These are phyloP conservation scores for Neoniphon sammara DNA, from an alignment of 2,797 vertebrate species.

Conservation along the genomic window DNA sequence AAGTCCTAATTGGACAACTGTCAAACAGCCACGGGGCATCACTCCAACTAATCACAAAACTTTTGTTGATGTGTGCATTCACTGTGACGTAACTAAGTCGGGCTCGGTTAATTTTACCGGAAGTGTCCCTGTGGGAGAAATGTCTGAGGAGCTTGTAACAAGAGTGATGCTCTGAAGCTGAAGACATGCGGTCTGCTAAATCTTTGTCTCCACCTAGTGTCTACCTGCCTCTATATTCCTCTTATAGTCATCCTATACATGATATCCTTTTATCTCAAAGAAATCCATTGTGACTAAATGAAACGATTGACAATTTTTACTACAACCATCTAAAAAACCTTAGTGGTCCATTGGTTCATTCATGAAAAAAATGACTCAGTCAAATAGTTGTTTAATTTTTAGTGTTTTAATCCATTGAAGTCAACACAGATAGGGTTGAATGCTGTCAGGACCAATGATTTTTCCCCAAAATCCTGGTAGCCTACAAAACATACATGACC, in stretches of 20 bases:
- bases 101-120: slow-evolving; percentile 43
- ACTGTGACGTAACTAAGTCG: slow-evolving; percentile 35
- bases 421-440: slow-evolving; percentile 79
- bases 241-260: no score
- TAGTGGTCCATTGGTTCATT: not conserved
- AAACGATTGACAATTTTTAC: no score
- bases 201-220: slow-evolving; percentile 74
- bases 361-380: slow-evolving; percentile 20
- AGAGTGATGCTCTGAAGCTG: not conserved
- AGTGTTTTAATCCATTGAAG: slow-evolving; percentile 81
- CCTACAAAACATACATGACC: slow-evolving; percentile 79
- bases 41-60: slow-evolving; percentile 42
- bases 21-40: slow-evolving; percentile 53
- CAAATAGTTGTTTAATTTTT: slow-evolving; percentile 51
- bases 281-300: no score
- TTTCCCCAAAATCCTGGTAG: slow-evolving; percentile 64
- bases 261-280: no score
- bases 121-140: slow-evolving; percentile 31
- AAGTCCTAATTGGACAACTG: slow-evolving; percentile 67
- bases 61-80: slow-evolving; percentile 54
- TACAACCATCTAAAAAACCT: no score
- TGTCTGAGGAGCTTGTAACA: slow-evolving; percentile 5
- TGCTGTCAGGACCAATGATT: slow-evolving; percentile 71
- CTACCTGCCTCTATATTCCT: not conserved
- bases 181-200: not conserved